Percentiles rank a stretch among this genome's conserved stretches.
phyloP scores from a whole-genome alignment of 1,140 invertebrate genomes.

The Pomacea maculata region DNA sequence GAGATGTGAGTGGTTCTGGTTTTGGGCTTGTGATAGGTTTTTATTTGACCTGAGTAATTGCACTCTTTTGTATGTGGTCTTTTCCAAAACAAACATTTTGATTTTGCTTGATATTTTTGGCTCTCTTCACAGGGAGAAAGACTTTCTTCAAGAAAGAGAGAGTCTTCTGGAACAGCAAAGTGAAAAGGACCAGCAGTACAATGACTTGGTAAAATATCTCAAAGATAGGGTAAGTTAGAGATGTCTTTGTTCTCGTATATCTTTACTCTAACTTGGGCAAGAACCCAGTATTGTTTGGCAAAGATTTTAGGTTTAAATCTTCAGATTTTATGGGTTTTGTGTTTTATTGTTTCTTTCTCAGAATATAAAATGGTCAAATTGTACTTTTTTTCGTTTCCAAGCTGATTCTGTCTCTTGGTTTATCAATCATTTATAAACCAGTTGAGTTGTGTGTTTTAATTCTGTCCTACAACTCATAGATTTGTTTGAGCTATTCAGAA shows the following conservation, averaged over 20 bases:
- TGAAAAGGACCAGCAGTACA: slow-evolving; percentile 89
- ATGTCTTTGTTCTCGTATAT: background rate
- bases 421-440: too few relatives aligned
- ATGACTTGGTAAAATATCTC: slow-evolving; percentile 84
- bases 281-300: too few relatives aligned
- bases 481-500: too few relatives aligned
- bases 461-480: too few relatives aligned
- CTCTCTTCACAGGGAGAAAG: slow-evolving; percentile 71
- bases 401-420: too few relatives aligned
- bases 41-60: background rate
- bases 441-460: too few relatives aligned
- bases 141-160: slow-evolving; percentile 80
- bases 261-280: background rate
- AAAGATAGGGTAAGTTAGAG: slow-evolving; percentile 78
- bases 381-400: too few relatives aligned
- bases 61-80: background rate
- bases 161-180: slow-evolving; percentile 82
- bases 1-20: background rate
- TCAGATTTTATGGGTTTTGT: too few relatives aligned
- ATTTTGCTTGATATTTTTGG: background rate
- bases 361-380: too few relatives aligned
- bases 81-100: background rate
- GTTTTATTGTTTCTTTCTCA: too few relatives aligned
- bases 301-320: too few relatives aligned
- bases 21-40: too few relatives aligned